phyloP scores from a whole-genome alignment of 2,888 invertebrate genomes.

The Drymonia ruficornis region DNA sequence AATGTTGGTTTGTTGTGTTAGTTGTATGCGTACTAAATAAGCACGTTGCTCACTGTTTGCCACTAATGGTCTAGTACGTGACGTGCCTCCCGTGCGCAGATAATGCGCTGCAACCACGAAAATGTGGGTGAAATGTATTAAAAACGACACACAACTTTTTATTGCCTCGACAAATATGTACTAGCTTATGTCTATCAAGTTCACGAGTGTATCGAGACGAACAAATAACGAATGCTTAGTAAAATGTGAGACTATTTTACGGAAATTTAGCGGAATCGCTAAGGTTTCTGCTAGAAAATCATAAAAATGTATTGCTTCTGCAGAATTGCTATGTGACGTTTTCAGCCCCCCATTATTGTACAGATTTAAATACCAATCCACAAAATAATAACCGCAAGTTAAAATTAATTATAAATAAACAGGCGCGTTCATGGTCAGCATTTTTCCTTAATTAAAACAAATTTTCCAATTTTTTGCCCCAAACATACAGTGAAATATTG shows the following conservation, averaged over 20 bases:
- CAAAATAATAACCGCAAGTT: too few relatives aligned
- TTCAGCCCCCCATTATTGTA: too few relatives aligned
- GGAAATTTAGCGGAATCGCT: too few relatives aligned
- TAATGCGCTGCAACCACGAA: conserved; percentile 36
- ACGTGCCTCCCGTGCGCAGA: conserved; percentile 25
- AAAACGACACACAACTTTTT: conserved; percentile 21
- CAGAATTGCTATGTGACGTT: too few relatives aligned
- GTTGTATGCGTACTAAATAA: conserved; percentile 39
- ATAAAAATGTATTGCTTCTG: too few relatives aligned
- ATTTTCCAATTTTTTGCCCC: conserved; percentile 22
- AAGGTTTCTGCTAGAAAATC: too few relatives aligned
- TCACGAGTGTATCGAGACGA: too few relatives aligned
- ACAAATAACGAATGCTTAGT: too few relatives aligned
- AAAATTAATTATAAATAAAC: too few relatives aligned
- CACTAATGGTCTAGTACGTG: conserved; percentile 56
- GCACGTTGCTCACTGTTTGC: conserved; percentile 40
- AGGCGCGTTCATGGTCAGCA: not conserved
- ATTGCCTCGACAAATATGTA: conserved; percentile 1
- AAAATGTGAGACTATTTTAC: too few relatives aligned
- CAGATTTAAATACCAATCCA: too few relatives aligned
- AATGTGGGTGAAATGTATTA: conserved; percentile 36
- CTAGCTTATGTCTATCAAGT: too few relatives aligned
- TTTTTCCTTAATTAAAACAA: not conserved
- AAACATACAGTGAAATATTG: conserved; percentile 19
- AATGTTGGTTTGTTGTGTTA: conserved; percentile 21